phyloP scores from a whole-genome alignment of 2,888 invertebrate genomes.

The Hybos culiciformis region DNA sequence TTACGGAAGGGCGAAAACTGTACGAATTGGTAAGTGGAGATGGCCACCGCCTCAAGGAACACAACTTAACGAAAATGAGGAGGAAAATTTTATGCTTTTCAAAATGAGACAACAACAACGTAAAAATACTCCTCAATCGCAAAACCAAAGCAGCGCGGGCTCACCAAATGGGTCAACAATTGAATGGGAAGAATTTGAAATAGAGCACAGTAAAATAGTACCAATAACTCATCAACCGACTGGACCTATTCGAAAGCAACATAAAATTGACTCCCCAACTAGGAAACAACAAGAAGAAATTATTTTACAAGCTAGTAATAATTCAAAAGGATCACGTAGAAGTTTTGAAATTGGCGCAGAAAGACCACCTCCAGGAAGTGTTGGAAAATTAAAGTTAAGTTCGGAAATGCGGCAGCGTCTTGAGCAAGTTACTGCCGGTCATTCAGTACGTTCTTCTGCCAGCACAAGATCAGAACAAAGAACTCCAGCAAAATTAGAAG shows the following conservation, averaged over 20 bases:
- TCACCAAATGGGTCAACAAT: constrained; percentile 39
- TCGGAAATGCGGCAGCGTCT: constrained; percentile 83
- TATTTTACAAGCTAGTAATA: constrained; percentile 7
- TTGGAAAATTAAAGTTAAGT: constrained; percentile 79
- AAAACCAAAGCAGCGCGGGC: constrained; percentile 28
- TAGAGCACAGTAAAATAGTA: constrained; percentile 39
- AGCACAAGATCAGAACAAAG: constrained; percentile 57
- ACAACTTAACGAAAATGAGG: constrained; percentile 54
- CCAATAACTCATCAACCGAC: constrained; percentile 31
- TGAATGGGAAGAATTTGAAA: constrained; percentile 80
- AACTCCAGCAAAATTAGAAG: constrained; percentile 67
- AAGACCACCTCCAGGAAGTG: constrained; percentile 71
- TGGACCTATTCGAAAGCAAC: constrained; percentile 2
- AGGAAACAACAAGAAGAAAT: constrained; percentile 10
- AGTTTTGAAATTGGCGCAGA: constrained; percentile 73
- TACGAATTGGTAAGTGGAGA: constrained; percentile 87
- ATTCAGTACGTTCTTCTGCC: constrained; percentile 66
- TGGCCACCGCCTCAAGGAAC: constrained; percentile 83
- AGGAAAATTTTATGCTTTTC: constrained; percentile 77
- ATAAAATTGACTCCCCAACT: constrained; percentile 6
- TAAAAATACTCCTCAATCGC: constrained; percentile 61
- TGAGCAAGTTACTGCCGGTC: constrained; percentile 78
- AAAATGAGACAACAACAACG: constrained; percentile 72
- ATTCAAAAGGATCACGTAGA: constrained; percentile 31
- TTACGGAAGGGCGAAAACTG: constrained; percentile 86